Evolutionary conservation across 2,797 vertebrate species (phyloP), one percentile per base, ranked within the genome.

Genomic region (Moxostoma hubbsi): DNA sequence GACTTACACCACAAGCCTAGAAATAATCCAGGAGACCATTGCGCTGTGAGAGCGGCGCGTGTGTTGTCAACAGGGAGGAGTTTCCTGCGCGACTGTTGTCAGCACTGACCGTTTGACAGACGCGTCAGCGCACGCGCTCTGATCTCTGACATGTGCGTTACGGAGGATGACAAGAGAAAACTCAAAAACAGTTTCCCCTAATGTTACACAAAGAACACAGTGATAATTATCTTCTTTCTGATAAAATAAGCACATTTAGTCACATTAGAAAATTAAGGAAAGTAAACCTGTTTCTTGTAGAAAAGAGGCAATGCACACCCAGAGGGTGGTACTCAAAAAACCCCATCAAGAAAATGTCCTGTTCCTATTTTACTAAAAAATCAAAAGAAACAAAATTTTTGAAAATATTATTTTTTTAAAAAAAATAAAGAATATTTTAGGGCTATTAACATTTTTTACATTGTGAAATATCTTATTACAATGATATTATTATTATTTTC

Each of bases 11-110:
- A 99, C 98, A 85, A 99, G 95, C 92, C 96, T 95, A 92, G 97
- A 99, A 93, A 98, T 98, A 93, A 98, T 97, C 97, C 98, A 98
- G 89, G 98, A 98, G 90, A 99, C 98, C 98, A 98, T 99, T 94
- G 95, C 95, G 95, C 91, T 90, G 90, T 73, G 86, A 83, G 87
- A 90, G 90, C 90, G 91, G 87, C 78, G 89, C 86, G 92, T 90
- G 89, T 88, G 89, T 86, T 89, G 89, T 90, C 89, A 89, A 92
- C 84, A 78, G 91, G 93, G 93, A 94, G 94, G 93, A 93, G 92
- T 92, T 90, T 86, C 89, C 84, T 81, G 83, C 83, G 77, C 76
- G 79, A 83, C 89, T 85, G 87, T 81, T 92, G 86, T 83, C 93
- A 92, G 92, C 92, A 86, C 89, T 89, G 86, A 90, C 91, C 91